A percentile compares a stretch with the other conserved stretches of the same genome.
Conservation (phyloP, 1,140 invertebrate genomes). For the Diorhabda carinulata region DNA sequence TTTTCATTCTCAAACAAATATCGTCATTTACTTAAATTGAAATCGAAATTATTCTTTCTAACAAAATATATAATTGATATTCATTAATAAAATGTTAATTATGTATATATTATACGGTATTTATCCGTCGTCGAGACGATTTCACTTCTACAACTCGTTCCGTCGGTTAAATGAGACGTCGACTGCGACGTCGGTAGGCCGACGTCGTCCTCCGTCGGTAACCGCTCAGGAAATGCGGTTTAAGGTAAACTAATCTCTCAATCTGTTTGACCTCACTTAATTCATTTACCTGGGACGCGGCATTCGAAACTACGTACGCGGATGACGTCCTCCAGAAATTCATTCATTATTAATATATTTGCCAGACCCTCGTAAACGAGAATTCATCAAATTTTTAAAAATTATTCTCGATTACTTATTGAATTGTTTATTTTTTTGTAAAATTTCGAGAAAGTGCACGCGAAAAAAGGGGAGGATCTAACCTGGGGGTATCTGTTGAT, state of each 20-base stretch:
- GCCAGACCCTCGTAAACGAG: too few relatives aligned
- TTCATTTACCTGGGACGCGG: constrained; percentile 39
- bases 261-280: constrained; percentile 46
- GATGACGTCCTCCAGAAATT: too few relatives aligned
- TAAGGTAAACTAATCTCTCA: constrained; percentile 43
- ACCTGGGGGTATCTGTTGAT: constrained; percentile 95
- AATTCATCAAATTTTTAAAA: too few relatives aligned
- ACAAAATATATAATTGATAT: too few relatives aligned
- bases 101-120: too few relatives aligned
- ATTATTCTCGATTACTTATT: too few relatives aligned
- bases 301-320: neutral
- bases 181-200: constrained; percentile 30
- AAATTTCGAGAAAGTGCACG: constrained; percentile 5
- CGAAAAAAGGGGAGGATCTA: constrained; percentile 32
- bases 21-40: too few relatives aligned
- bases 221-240: constrained; percentile 39
- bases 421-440: neutral
- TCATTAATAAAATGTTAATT: too few relatives aligned
- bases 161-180: constrained; percentile 8
- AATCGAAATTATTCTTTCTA: too few relatives aligned
- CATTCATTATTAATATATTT: too few relatives aligned
- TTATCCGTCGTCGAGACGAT: neutral
- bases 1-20: too few relatives aligned
- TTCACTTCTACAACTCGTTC: neutral
- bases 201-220: constrained; percentile 26